Conservation (phyloP, 2,797 vertebrate genomes). For the Perodicticus potto region DNA sequence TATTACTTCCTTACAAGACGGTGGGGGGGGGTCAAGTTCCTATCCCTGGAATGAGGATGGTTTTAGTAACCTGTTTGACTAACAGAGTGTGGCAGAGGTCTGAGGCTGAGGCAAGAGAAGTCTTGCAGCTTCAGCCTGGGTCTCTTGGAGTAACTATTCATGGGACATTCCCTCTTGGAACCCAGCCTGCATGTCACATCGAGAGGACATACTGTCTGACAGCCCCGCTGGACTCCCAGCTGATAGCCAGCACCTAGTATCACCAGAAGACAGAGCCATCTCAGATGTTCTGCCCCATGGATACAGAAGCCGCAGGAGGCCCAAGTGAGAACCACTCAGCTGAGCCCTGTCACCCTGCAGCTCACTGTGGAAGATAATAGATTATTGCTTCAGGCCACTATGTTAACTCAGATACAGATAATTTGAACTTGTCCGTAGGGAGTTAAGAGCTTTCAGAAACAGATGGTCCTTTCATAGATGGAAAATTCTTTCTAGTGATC, state of each 20-base stretch:
- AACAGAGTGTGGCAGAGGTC: background rate
- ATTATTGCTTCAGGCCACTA: background rate
- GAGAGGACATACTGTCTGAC: background rate
- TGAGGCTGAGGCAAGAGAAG: background rate
- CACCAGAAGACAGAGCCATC: background rate
- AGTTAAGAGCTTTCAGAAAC: background rate
- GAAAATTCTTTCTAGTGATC: background rate
- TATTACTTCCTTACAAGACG: rapidly evolving
- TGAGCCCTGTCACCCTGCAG: background rate
- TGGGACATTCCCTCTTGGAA: background rate
- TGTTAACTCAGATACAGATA: background rate
- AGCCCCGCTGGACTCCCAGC: background rate
- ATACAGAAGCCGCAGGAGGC: background rate
- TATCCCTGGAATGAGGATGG: background rate
- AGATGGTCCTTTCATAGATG: background rate
- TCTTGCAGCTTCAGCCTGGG: rapidly evolving
- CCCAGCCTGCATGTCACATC: background rate
- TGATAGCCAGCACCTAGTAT: background rate
- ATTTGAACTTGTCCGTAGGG: background rate
- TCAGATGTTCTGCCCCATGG: background rate
- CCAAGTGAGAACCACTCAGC: background rate
- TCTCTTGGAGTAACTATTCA: background rate
- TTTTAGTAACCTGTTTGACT: background rate
- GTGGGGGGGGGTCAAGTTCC: background rate
- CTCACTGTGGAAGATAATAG: background rate